These are phyloP conservation scores for Diploptera punctata DNA, from an alignment of 2,888 invertebrate species.

Conservation along the genomic window DNA sequence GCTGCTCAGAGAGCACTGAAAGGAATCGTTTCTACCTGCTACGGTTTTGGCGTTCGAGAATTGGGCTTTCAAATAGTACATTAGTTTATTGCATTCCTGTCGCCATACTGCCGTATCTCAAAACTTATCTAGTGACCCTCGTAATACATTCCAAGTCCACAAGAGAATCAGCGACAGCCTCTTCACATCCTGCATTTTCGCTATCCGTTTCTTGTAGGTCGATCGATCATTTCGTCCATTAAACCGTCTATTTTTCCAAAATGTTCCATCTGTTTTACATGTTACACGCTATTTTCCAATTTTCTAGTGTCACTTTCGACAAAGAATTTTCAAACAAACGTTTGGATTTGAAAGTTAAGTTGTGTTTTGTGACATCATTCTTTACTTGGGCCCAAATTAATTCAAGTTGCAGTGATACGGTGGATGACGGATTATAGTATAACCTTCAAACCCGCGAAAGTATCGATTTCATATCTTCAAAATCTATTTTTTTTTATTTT, in stretches of 20 bases:
- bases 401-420: not conserved
- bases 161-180: not conserved
- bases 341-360: not conserved
- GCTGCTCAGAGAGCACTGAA: no score
- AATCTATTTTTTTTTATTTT: not conserved
- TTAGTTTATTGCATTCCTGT: no score
- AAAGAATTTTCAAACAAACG: not conserved
- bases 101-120: no score
- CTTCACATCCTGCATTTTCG: not conserved
- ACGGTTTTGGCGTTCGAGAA: no score
- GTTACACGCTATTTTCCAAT: constrained; percentile 6
- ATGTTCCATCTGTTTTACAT: not conserved
- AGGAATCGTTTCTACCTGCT: no score
- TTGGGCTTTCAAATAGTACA: no score
- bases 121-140: no score
- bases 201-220: constrained; percentile 7
- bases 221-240: not conserved
- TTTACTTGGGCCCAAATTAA: constrained; percentile 9
- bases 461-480: not conserved
- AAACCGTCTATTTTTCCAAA: not conserved
- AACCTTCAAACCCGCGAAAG: not conserved
- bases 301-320: not conserved
- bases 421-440: not conserved
- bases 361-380: constrained; percentile 3
- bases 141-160: not conserved